A percentile compares a stretch with the other conserved stretches of the same genome.
phyloP scores from a whole-genome alignment of 2,113 vertebrate genomes.

The Malurus elegans region DNA sequence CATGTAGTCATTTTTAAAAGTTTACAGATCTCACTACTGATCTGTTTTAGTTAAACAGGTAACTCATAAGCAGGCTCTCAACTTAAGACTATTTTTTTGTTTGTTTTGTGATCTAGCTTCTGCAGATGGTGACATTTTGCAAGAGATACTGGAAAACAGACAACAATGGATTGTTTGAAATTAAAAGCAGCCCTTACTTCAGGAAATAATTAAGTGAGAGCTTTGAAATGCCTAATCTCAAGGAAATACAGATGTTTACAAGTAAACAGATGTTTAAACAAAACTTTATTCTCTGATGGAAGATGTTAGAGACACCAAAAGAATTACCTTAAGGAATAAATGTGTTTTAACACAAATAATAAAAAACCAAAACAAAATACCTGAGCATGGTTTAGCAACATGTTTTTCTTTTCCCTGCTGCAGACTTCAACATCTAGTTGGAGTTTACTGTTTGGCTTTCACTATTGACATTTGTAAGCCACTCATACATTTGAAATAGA shows the following conservation, averaged over 20 bases:
- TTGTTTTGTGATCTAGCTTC: neutral
- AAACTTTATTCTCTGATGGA: neutral
- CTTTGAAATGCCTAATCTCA: neutral
- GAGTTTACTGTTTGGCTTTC: neutral
- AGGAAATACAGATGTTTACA: neutral
- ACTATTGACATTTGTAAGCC: neutral
- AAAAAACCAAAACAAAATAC: neutral
- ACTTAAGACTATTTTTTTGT: neutral
- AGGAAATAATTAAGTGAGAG: neutral
- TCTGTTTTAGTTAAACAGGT: neutral
- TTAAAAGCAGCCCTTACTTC: neutral
- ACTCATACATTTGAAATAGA: neutral
- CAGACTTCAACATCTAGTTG: neutral
- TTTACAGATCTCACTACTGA: neutral
- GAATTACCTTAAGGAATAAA: neutral
- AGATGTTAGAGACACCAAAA: neutral
- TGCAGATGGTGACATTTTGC: slow-evolving; percentile 4
- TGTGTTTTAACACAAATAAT: neutral
- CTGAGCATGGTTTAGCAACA: rapidly evolving
- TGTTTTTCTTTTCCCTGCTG: neutral
- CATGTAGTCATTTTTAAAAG: neutral
- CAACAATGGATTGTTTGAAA: neutral
- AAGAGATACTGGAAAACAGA: neutral
- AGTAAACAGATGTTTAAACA: slow-evolving; percentile 15
- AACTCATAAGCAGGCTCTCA: neutral